Percentiles rank a stretch among this genome's conserved stretches.
These are phyloP conservation scores for Gopherus flavomarginatus DNA, from an alignment of 2,113 vertebrate species.

Conservation along the genomic window DNA sequence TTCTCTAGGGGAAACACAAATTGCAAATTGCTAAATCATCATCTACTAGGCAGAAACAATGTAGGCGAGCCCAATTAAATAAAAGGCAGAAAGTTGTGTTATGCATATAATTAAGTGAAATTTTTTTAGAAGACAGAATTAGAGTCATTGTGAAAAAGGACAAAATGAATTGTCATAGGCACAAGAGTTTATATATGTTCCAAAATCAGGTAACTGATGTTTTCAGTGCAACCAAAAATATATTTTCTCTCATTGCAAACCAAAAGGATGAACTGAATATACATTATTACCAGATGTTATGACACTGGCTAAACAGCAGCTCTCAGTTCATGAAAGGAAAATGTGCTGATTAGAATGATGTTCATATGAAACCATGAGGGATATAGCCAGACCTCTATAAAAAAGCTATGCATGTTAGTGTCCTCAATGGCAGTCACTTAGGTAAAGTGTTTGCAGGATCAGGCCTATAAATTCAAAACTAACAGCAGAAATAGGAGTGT, in stretches of 20 bases:
- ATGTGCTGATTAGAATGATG: neutral
- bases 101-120: constrained; percentile 60
- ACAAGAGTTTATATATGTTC: neutral
- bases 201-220: neutral
- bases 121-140: constrained; percentile 51
- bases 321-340: neutral
- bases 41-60: constrained; percentile 78
- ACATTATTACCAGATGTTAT: constrained; percentile 10
- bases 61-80: constrained; percentile 74
- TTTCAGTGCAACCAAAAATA: neutral
- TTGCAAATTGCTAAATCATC: constrained; percentile 77
- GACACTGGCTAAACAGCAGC: neutral
- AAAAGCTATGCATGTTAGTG: neutral
- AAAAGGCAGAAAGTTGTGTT: constrained; percentile 64
- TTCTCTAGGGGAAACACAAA: constrained; percentile 58
- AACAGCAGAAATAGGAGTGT: neutral
- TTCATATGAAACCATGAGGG: neutral
- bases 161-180: constrained; percentile 35
- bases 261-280: neutral
- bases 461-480: neutral
- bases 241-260: neutral
- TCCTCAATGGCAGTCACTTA: neutral
- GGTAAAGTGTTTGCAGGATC: neutral
- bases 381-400: neutral
- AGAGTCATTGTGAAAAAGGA: constrained; percentile 41